These are phyloP conservation scores for Drosophila paranaensis DNA, from an alignment of 2,888 invertebrate species.

Conservation along the genomic window DNA sequence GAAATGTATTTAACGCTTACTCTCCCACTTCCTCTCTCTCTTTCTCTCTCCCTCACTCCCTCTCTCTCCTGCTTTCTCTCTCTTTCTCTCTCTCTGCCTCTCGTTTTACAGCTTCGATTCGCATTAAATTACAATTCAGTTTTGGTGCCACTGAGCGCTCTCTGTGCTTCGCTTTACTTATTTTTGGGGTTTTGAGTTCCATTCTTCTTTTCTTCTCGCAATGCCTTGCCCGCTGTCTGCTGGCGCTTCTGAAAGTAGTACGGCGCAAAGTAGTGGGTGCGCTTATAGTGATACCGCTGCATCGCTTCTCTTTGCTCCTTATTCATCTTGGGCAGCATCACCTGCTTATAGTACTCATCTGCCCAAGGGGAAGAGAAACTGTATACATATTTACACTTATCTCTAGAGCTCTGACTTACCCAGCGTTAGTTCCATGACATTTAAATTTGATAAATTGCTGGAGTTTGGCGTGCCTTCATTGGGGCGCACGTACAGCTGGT, in stretches of 20 bases:
- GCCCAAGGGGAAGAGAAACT: neutral
- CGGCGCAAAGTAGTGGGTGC: slow-evolving; percentile 32
- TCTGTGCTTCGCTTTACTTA: neutral
- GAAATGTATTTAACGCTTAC: neutral
- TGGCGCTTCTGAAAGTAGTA: slow-evolving; percentile 17
- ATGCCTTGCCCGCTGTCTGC: neutral
- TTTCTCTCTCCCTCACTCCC: too few species aligned
- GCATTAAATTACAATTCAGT: slow-evolving; percentile 26
- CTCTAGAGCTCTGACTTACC: slow-evolving; percentile 10
- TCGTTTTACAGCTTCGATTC: slow-evolving; percentile 15
- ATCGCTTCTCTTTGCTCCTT: neutral
- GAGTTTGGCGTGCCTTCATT: too few species aligned
- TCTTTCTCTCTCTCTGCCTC: too few species aligned
- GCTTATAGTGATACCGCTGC: neutral
- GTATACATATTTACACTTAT: neutral
- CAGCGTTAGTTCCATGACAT: slow-evolving; percentile 19
- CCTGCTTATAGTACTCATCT: slow-evolving; percentile 27
- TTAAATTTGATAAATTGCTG: neutral
- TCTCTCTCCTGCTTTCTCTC: too few species aligned
- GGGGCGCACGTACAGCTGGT: slow-evolving; percentile 1
- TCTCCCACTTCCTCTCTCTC: too few species aligned
- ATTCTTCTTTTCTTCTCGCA: neutral
- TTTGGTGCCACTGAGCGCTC: slow-evolving; percentile 6
- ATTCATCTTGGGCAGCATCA: slow-evolving; percentile 18
- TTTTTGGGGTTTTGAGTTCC: neutral